Percentiles rank a stretch among this genome's conserved stretches.
phyloP scores from a whole-genome alignment of 2,888 invertebrate species.

The Drosophila antonietae region DNA sequence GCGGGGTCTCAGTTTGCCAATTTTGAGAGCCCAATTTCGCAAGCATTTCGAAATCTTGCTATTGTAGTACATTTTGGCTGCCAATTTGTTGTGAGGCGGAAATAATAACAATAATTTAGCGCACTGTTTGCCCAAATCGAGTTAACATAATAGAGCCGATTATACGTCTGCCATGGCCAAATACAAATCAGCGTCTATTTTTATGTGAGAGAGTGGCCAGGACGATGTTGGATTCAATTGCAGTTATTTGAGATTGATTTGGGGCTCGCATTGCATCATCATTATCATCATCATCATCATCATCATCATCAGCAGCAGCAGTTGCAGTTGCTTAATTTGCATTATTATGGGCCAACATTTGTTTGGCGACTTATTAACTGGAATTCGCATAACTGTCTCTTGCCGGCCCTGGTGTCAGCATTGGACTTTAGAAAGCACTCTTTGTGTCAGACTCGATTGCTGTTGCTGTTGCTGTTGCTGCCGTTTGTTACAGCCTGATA shows the following conservation, averaged over 20 bases:
- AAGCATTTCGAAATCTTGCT: conserved; percentile 36
- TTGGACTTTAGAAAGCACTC: conserved; percentile 66
- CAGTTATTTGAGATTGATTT: conserved; percentile 58
- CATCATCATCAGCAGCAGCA: conserved; percentile 51
- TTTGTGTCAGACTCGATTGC: conserved; percentile 3
- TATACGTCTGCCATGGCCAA: conserved; percentile 55
- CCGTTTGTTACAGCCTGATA: conserved; percentile 46
- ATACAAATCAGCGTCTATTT: conserved; percentile 39
- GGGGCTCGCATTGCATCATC: conserved; percentile 57
- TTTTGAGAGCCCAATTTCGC: conserved; percentile 62
- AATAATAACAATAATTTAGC: conserved; percentile 78
- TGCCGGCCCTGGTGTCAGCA: conserved; percentile 11
- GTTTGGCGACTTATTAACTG: conserved; percentile 63
- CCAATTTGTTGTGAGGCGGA: conserved; percentile 62
- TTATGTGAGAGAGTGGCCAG: conserved; percentile 29
- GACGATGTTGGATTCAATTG: conserved; percentile 40
- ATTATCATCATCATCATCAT: conserved; percentile 53
- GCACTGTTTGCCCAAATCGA: conserved; percentile 78
- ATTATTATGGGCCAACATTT: conserved; percentile 71
- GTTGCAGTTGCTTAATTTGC: conserved; percentile 72
- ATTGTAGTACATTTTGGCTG: conserved; percentile 53
- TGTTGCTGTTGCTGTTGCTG: neutral
- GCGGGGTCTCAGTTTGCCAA: conserved; percentile 37
- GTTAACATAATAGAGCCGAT: conserved; percentile 73
- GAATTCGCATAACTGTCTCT: conserved; percentile 45